These are phyloP conservation scores for Drosophila recens DNA, from an alignment of 2,888 invertebrate species.

Conservation along the genomic window DNA sequence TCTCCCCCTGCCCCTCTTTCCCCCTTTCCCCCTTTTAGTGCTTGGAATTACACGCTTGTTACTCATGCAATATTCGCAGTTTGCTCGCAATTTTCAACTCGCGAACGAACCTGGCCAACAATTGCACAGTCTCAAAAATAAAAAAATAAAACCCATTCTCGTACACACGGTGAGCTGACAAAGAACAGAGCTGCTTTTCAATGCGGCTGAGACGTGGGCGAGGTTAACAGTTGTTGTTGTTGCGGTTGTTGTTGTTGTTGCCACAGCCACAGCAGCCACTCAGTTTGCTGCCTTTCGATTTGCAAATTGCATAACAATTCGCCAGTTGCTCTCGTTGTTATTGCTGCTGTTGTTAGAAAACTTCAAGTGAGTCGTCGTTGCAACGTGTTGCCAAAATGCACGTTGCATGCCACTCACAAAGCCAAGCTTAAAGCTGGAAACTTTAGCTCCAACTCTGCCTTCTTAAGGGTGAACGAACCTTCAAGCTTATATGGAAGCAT, in stretches of 20 bases:
- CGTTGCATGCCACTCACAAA: conserved; percentile 10
- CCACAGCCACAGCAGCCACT: conserved; percentile 23
- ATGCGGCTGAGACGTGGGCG: conserved; percentile 1
- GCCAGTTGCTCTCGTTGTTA: conserved; percentile 31
- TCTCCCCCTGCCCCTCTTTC: no score
- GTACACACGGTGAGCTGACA: conserved; percentile 27
- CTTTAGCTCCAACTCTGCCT: background rate
- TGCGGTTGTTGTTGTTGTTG: background rate
- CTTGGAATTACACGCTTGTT: conserved; percentile 73
- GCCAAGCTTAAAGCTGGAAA: conserved; percentile 7
- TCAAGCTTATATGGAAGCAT: background rate
- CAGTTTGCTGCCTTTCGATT: conserved; percentile 64
- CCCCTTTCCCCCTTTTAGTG: background rate
- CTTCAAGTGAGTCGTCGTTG: conserved; percentile 36
- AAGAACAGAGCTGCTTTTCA: conserved; percentile 33
- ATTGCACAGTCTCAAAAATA: conserved; percentile 30
- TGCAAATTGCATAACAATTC: conserved; percentile 72
- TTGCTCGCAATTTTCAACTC: conserved; percentile 40
- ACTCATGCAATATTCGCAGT: conserved; percentile 67
- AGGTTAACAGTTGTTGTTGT: background rate
- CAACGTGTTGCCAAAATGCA: conserved; percentile 23
- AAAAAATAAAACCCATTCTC: conserved; percentile 15
- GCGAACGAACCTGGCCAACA: conserved; percentile 48
- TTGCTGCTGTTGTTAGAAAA: conserved; percentile 25
- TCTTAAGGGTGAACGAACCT: background rate